These are phyloP conservation scores for Bombus cullumanus DNA, from an alignment of 1,140 invertebrate genomes.

Conservation along the genomic window DNA sequence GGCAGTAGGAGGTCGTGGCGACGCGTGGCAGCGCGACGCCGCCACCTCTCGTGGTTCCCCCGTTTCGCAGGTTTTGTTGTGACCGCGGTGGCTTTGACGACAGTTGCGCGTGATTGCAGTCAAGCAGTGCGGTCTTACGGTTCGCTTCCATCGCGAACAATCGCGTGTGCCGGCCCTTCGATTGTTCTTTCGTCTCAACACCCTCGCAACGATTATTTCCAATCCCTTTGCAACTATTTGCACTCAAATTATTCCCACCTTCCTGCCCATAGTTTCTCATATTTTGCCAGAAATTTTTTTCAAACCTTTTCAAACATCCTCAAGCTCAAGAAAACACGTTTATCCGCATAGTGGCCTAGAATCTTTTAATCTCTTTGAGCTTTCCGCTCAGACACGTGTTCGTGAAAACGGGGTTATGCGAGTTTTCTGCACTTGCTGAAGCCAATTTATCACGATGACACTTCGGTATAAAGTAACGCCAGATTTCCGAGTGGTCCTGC, in stretches of 20 bases:
- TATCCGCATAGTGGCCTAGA: too few species aligned
- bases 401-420: not conserved
- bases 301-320: not conserved
- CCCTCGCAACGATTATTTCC: not conserved
- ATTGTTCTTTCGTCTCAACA: not conserved
- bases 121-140: conserved; percentile 37
- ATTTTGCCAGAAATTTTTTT: not conserved
- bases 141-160: conserved; percentile 35
- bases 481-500: not conserved
- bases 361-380: too few species aligned
- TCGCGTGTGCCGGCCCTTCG: conserved; percentile 42
- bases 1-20: conserved; percentile 8
- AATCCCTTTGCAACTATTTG: not conserved
- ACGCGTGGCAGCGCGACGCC: conserved; percentile 35
- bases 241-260: too few species aligned
- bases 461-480: not conserved
- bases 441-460: not conserved
- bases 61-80: conserved; percentile 57
- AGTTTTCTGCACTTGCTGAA: not conserved
- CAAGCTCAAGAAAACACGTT: not conserved
- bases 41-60: conserved; percentile 61
- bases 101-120: conserved; percentile 60
- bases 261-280: too few species aligned
- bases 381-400: conserved; percentile 3
- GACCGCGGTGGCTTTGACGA: conserved; percentile 62